Conservation (phyloP, 2,113 vertebrate species). For the Machaerirhynchus nigripectus region DNA sequence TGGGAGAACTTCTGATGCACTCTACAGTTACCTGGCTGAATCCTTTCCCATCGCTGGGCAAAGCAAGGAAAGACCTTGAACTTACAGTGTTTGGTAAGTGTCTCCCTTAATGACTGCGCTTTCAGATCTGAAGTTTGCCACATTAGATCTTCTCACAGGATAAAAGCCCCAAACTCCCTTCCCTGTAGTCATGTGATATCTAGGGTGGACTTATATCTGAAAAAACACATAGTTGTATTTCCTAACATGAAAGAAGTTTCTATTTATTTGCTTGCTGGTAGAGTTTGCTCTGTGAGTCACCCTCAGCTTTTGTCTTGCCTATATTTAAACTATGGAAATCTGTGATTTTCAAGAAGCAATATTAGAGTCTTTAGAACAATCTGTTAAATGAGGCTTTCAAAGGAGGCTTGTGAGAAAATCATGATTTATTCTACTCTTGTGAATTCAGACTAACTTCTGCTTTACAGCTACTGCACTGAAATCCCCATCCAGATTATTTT, state of each 20-base stretch:
- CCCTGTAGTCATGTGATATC: background rate
- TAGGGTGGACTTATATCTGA: background rate
- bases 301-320: background rate
- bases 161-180: background rate
- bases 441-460: background rate
- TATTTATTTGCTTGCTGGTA: background rate
- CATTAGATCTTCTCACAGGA: background rate
- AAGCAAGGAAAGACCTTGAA: constrained; percentile 92
- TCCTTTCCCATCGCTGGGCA: constrained; percentile 87
- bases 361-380: background rate
- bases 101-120: background rate
- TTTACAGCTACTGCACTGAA: background rate
- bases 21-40: constrained; percentile 93
- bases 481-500: background rate
- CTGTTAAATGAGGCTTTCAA: background rate
- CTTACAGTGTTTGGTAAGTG: constrained; percentile 92
- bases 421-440: background rate
- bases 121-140: background rate
- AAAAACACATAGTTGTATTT: background rate
- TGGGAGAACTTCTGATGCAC: constrained; percentile 97
- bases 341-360: background rate
- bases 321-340: background rate
- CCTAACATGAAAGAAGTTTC: background rate
- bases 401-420: background rate
- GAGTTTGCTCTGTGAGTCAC: background rate